Conservation (phyloP, 2,888 invertebrate genomes). For the Octonoba sinensis region DNA sequence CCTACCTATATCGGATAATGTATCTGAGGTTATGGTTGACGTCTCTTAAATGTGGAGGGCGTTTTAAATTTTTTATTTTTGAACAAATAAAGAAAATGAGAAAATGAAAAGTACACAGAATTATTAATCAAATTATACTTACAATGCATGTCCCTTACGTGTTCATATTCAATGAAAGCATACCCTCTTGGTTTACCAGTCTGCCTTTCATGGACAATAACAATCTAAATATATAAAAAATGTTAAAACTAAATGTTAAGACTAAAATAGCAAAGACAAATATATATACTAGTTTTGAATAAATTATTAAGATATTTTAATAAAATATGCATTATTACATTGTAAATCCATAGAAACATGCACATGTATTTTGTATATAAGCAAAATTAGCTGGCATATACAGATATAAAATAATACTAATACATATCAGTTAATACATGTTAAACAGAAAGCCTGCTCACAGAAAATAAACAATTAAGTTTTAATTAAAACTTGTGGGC, state of each 20-base stretch:
- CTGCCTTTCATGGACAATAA: conserved; percentile 86
- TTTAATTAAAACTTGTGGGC: too few relatives aligned
- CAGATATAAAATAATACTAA: too few relatives aligned
- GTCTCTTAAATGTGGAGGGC: conserved; percentile 1
- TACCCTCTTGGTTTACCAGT: conserved; percentile 96
- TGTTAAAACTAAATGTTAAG: conserved; percentile 68
- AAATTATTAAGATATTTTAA: too few relatives aligned
- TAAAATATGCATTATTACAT: too few relatives aligned
- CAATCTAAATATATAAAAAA: conserved; percentile 78
- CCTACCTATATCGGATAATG: conserved; percentile 43
- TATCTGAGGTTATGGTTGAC: too few relatives aligned
- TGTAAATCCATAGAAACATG: too few relatives aligned
- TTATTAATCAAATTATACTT: conserved; percentile 75
- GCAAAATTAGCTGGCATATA: too few relatives aligned
- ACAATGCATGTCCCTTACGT: conserved; percentile 99
- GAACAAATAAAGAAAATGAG: neutral
- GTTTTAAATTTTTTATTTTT: conserved; percentile 6
- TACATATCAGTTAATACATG: too few relatives aligned
- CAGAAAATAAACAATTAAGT: too few relatives aligned
- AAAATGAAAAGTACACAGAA: neutral
- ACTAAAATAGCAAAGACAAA: neutral
- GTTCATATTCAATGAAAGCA: conserved; percentile 99
- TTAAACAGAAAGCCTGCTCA: too few relatives aligned
- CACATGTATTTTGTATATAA: too few relatives aligned
- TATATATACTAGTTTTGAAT: too few relatives aligned